These are phyloP conservation scores for Dermatemys mawii DNA, from an alignment of 2,113 vertebrate genomes.

Conservation along the genomic window DNA sequence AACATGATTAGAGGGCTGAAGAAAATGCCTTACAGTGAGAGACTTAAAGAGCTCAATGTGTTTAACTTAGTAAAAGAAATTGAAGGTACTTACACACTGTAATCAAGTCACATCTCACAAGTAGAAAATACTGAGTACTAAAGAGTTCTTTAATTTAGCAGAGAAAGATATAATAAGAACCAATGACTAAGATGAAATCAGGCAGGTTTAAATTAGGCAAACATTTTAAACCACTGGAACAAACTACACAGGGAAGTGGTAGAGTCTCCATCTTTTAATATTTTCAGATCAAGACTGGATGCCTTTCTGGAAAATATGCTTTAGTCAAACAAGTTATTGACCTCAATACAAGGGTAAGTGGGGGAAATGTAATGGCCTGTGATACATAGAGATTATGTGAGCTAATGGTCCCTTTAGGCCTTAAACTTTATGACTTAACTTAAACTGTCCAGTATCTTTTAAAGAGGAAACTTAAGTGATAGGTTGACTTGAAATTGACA, in stretches of 20 bases:
- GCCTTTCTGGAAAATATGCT: neutral
- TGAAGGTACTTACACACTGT: neutral
- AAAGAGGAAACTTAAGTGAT: neutral
- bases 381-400: neutral
- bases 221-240: neutral
- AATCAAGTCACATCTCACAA: too few relatives aligned
- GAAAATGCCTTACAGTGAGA: neutral
- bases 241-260: neutral
- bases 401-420: neutral
- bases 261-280: neutral
- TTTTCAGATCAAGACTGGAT: neutral
- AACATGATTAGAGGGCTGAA: too few relatives aligned
- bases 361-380: neutral
- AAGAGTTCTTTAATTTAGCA: too few relatives aligned
- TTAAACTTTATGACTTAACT: neutral
- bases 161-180: neutral
- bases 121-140: too few relatives aligned
- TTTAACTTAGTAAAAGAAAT: neutral
- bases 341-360: accelerated
- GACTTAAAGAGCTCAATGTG: neutral
- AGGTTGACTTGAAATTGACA: neutral
- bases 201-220: neutral
- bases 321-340: neutral
- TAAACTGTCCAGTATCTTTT: neutral
- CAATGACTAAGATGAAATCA: neutral